Evolutionary conservation across 2,888 invertebrate genomes (phyloP).

Genomic region (Isoperla grammatica): DNA sequence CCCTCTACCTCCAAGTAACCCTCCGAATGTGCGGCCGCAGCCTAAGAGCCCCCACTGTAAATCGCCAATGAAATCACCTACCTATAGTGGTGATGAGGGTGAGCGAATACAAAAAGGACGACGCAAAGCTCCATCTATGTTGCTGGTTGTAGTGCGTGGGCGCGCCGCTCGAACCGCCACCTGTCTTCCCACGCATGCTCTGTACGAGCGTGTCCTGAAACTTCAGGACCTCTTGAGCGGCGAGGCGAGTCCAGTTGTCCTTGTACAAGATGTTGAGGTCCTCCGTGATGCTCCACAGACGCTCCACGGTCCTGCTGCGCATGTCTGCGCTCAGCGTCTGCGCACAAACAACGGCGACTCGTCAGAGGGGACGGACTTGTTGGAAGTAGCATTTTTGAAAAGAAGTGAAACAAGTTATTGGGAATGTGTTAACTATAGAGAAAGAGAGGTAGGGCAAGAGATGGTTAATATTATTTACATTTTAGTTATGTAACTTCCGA

Average conservation of each 20-base stretch:
- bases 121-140: slow-evolving; percentile 85
- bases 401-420: slow-evolving; percentile 46
- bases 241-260: slow-evolving; percentile 85
- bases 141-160: slow-evolving; percentile 42
- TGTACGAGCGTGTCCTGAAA: slow-evolving; percentile 60
- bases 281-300: slow-evolving; percentile 80
- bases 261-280: slow-evolving; percentile 84
- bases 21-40: too few relatives aligned
- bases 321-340: slow-evolving; percentile 50
- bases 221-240: slow-evolving; percentile 79
- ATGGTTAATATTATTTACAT: too few relatives aligned
- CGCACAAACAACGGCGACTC: slow-evolving; percentile 39
- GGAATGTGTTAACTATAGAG: too few relatives aligned
- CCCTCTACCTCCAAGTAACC: too few relatives aligned
- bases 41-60: not conserved
- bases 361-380: slow-evolving; percentile 43
- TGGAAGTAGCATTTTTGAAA: slow-evolving; percentile 12
- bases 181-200: slow-evolving; percentile 36
- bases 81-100: slow-evolving; percentile 94
- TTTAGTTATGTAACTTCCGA: too few relatives aligned
- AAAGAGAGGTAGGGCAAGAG: too few relatives aligned
- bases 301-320: slow-evolving; percentile 68
- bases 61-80: slow-evolving; percentile 47
- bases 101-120: slow-evolving; percentile 86
- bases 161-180: slow-evolving; percentile 45